phyloP scores from a whole-genome alignment of 2,888 invertebrate species.

The Sinelater perroti region DNA sequence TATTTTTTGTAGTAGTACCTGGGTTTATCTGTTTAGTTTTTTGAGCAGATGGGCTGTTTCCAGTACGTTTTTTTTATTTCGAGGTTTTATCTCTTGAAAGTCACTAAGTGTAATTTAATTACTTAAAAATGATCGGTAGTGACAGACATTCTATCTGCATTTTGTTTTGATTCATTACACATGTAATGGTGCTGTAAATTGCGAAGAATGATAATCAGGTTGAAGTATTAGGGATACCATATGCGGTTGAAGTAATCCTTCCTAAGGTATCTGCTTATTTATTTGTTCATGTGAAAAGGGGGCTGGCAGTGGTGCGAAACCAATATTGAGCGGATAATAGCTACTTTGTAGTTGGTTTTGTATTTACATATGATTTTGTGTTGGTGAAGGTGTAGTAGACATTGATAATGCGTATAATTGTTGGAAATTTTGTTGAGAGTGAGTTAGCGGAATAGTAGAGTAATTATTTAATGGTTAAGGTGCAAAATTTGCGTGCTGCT shows the following conservation, averaged over 20 bases:
- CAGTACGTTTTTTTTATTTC: conserved; percentile 5
- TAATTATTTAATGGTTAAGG: not conserved
- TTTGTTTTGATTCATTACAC: conserved; percentile 9
- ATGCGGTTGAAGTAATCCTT: conserved; percentile 1
- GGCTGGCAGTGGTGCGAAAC: conserved; percentile 8
- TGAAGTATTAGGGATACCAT: not conserved
- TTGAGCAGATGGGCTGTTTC: conserved; percentile 8
- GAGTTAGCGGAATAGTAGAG: conserved; percentile 5
- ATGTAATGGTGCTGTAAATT: not conserved
- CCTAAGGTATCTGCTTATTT: conserved; percentile 2
- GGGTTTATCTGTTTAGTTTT: conserved; percentile 16
- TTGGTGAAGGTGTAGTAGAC: conserved; percentile 2
- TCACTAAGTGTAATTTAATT: too few relatives aligned
- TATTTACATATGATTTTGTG: too few relatives aligned
- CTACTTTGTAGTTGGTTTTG: conserved; percentile 8
- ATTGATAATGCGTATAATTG: conserved; percentile 6
- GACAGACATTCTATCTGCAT: not conserved
- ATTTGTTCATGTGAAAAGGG: conserved; percentile 3
- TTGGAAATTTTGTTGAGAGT: conserved; percentile 12
- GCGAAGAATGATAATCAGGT: conserved; percentile 5
- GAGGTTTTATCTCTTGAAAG: conserved; percentile 14
- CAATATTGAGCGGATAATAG: conserved; percentile 7
- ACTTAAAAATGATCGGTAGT: not conserved
- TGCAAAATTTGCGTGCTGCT: not conserved
- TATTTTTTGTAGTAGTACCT: conserved; percentile 11